These are phyloP conservation scores for Eristalis intricaria DNA, from an alignment of 2,888 invertebrate genomes.

Conservation along the genomic window DNA sequence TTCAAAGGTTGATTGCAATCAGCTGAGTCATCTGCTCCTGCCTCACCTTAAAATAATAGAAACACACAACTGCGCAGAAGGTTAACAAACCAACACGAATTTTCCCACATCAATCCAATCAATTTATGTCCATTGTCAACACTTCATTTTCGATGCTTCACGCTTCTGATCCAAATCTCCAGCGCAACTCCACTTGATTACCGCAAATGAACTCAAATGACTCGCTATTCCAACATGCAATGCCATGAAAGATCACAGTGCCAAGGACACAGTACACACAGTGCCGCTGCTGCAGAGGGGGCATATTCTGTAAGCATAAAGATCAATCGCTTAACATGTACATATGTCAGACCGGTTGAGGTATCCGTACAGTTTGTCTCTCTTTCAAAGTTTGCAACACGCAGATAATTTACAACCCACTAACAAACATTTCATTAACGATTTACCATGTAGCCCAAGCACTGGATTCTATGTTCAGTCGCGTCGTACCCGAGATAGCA, in stretches of 20 bases:
- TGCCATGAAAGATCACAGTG: conserved; percentile 60
- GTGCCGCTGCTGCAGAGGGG: neutral
- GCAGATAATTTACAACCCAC: conserved; percentile 53
- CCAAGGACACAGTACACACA: conserved; percentile 40
- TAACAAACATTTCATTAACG: conserved; percentile 62
- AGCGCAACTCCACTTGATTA: neutral
- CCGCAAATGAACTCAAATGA: neutral
- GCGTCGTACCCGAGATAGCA: neutral
- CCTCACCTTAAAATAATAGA: neutral
- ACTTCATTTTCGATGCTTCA: neutral
- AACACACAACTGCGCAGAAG: neutral
- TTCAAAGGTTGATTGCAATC: neutral
- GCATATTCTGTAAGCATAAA: neutral
- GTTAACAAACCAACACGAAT: neutral
- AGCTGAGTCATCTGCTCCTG: neutral
- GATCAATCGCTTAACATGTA: neutral
- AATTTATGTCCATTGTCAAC: neutral
- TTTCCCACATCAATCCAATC: neutral
- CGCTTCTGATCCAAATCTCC: neutral
- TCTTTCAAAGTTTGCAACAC: conserved; percentile 50
- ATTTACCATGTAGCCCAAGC: conserved; percentile 30
- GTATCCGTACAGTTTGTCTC: conserved; percentile 34
- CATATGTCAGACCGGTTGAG: neutral
- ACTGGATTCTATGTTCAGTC: neutral
- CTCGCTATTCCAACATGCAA: neutral